Conservation (phyloP, 2,888 invertebrate genomes). For the Lasioglossum vierecki region DNA sequence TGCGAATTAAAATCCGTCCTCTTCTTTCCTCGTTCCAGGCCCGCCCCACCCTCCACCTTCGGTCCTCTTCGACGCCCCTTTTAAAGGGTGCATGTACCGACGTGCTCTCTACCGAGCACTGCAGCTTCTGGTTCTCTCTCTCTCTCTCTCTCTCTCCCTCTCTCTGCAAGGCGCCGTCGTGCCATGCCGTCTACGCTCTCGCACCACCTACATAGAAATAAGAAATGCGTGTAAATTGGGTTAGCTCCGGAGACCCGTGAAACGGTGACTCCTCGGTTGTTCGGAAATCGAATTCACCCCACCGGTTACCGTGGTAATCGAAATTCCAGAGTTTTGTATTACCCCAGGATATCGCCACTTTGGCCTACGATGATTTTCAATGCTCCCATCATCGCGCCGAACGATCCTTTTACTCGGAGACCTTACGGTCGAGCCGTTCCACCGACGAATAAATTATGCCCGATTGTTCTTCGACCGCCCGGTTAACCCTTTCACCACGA, state of each 20-base stretch:
- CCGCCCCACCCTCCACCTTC: slow-evolving; percentile 22
- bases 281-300: slow-evolving; percentile 54
- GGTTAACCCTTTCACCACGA: background rate
- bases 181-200: slow-evolving; percentile 25
- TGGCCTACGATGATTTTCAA: slow-evolving; percentile 27
- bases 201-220: slow-evolving; percentile 50
- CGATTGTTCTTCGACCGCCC: background rate
- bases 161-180: background rate
- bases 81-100: slow-evolving; percentile 29
- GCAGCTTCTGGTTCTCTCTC: background rate
- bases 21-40: slow-evolving; percentile 41
- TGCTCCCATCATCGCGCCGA: slow-evolving; percentile 1
- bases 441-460: background rate
- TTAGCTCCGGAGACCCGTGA: slow-evolving; percentile 33
- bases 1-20: slow-evolving; percentile 75
- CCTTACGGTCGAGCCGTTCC: background rate
- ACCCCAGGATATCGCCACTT: slow-evolving; percentile 1
- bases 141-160: background rate
- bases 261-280: slow-evolving; percentile 46
- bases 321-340: slow-evolving; percentile 43
- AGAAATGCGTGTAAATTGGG: slow-evolving; percentile 69
- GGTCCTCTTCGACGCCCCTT: slow-evolving; percentile 23
- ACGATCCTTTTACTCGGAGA: slow-evolving; percentile 6
- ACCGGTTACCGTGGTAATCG: slow-evolving; percentile 39
- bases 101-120: slow-evolving; percentile 20